Conservation (phyloP, 2,113 vertebrate species). For the Dasyornis broadbenti region DNA sequence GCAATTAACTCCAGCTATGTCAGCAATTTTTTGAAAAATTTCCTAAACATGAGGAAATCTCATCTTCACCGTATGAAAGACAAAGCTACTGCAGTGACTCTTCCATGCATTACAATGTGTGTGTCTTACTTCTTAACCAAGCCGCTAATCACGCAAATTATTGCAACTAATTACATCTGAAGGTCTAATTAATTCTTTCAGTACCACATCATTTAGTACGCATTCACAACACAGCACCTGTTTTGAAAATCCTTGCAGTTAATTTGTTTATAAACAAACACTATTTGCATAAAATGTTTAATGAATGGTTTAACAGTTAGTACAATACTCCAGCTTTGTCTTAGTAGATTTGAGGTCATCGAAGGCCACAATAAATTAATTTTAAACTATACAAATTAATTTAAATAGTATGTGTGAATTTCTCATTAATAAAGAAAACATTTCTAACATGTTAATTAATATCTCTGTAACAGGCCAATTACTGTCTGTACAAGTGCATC, state of each 20-base stretch:
- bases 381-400: constrained; percentile 85
- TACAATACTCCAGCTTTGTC: constrained; percentile 80
- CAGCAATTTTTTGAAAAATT: constrained; percentile 88
- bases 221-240: constrained; percentile 98
- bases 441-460: constrained; percentile 94
- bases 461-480: constrained; percentile 92
- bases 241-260: constrained; percentile 95
- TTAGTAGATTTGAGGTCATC: constrained; percentile 78
- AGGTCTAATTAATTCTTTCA: constrained; percentile 99
- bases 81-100: constrained; percentile 76
- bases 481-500: constrained; percentile 84
- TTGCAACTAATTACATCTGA: constrained; percentile 98
- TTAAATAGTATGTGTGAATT: constrained; percentile 81
- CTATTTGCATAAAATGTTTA: constrained; percentile 97
- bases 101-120: constrained; percentile 83
- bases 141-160: constrained; percentile 99
- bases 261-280: constrained; percentile 98
- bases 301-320: constrained; percentile 86
- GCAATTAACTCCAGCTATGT: constrained; percentile 86
- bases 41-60: constrained; percentile 76
- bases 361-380: constrained; percentile 83
- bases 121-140: constrained; percentile 96
- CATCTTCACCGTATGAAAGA: constrained; percentile 73
- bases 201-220: constrained; percentile 98
- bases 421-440: constrained; percentile 98